phyloP scores from a whole-genome alignment of 2,797 vertebrate genomes.

The Acanthurus leucopareius region DNA sequence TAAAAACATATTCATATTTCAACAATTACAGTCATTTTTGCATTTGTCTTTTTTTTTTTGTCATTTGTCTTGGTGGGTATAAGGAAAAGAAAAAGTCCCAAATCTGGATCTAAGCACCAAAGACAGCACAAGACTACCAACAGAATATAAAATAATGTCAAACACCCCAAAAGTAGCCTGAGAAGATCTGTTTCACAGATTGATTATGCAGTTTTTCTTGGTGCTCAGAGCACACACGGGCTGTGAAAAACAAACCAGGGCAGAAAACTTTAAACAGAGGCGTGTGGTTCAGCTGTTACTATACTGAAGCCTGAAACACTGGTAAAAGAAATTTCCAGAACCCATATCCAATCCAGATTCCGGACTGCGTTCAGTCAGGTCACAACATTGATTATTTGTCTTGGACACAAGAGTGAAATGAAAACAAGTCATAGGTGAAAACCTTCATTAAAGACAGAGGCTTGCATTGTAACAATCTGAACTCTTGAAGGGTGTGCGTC shows the following conservation, averaged over 20 bases:
- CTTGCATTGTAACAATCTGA: conserved; percentile 69
- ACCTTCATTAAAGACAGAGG: conserved; percentile 77
- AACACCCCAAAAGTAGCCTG: conserved; percentile 74
- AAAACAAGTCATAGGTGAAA: conserved; percentile 59
- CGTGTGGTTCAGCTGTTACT: conserved; percentile 26
- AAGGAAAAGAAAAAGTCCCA: conserved; percentile 51
- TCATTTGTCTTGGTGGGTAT: conserved; percentile 64
- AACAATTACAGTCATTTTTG: conserved; percentile 77
- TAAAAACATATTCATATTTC: conserved; percentile 81
- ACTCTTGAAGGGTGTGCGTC: conserved; percentile 72
- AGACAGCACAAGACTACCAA: conserved; percentile 67
- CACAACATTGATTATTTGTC: conserved; percentile 56
- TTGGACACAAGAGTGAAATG: conserved; percentile 62
- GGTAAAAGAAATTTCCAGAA: conserved; percentile 37
- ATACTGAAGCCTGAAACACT: conserved; percentile 44
- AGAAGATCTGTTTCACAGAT: conserved; percentile 83
- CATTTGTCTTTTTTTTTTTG: conserved; percentile 39
- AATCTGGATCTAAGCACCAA: conserved; percentile 71
- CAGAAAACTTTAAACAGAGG: conserved; percentile 41
- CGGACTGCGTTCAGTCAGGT: conserved; percentile 56
- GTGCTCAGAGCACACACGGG: conserved; percentile 68
- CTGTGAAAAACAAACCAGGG: conserved; percentile 52
- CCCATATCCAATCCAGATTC: conserved; percentile 47
- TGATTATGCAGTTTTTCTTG: conserved; percentile 72
- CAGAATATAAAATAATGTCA: conserved; percentile 62